Percentiles rank a stretch among this genome's conserved stretches.
These are phyloP conservation scores for Fabriciana adippe DNA, from an alignment of 2,888 invertebrate species.

Conservation along the genomic window DNA sequence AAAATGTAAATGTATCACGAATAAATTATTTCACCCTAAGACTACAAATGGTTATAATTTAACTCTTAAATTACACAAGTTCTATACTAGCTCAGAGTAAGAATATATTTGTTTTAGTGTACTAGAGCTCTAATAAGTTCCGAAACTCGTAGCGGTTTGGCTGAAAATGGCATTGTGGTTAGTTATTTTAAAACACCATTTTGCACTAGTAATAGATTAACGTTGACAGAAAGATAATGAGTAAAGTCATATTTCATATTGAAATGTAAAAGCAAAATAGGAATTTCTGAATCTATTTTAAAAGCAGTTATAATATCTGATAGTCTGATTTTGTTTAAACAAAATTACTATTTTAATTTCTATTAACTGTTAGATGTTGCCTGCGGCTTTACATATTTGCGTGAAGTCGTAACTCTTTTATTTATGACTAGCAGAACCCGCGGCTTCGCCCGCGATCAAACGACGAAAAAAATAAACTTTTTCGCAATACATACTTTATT, in stretches of 20 bases:
- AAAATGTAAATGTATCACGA: background rate
- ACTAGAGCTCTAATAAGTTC: slow-evolving; percentile 1
- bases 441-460: no score
- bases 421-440: no score
- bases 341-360: no score
- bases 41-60: background rate
- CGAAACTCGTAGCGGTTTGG: slow-evolving; percentile 13
- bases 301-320: no score
- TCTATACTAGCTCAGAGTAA: background rate
- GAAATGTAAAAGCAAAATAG: background rate
- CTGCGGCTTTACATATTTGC: no score
- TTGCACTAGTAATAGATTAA: background rate
- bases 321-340: no score
- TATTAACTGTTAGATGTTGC: no score
- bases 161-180: background rate
- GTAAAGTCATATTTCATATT: background rate
- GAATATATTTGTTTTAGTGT: slow-evolving; percentile 7
- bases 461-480: no score
- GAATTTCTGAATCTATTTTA: no score
- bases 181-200: slow-evolving; percentile 1
- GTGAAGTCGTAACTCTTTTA: no score
- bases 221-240: background rate
- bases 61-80: background rate
- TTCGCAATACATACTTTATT: no score
- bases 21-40: background rate